A percentile compares a stretch with the other conserved stretches of the same genome.
phyloP scores from a whole-genome alignment of 2,797 vertebrate genomes.

The Fringilla coelebs region DNA sequence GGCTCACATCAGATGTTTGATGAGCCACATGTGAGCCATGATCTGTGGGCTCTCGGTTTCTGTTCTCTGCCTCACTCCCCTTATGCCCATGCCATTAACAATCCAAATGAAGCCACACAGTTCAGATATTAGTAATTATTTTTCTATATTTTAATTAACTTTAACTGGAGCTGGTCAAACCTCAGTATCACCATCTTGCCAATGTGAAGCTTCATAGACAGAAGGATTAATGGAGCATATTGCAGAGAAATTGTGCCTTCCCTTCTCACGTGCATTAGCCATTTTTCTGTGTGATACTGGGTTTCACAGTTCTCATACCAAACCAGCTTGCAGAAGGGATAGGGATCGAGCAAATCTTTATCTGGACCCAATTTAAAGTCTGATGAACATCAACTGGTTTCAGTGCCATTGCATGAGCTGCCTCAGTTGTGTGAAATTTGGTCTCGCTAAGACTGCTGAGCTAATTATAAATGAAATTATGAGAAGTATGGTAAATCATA shows the following conservation, averaged over 20 bases:
- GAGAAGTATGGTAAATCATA: neutral
- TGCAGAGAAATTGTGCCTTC: neutral
- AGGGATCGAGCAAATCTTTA: neutral
- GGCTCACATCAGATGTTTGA: neutral
- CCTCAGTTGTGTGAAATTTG: neutral
- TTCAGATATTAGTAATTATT: slow-evolving; percentile 51
- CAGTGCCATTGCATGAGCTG: neutral
- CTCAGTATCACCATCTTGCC: neutral
- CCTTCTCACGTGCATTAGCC: neutral
- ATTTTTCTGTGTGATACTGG: neutral
- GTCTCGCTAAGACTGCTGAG: rapidly evolving
- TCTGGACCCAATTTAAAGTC: neutral
- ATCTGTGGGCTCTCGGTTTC: neutral
- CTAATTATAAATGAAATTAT: neutral
- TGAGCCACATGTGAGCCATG: neutral
- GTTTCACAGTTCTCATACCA: neutral
- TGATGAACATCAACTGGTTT: neutral
- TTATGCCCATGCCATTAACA: neutral
- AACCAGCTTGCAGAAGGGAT: neutral
- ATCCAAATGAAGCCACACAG: neutral
- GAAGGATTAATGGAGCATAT: neutral
- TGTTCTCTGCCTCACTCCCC: neutral
- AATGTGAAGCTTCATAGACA: neutral
- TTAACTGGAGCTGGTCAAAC: neutral
- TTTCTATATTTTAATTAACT: slow-evolving; percentile 48